Base-by-base conservation (phyloP, 2,888 invertebrate genomes). In the Microctonus hyperodae region DNA sequence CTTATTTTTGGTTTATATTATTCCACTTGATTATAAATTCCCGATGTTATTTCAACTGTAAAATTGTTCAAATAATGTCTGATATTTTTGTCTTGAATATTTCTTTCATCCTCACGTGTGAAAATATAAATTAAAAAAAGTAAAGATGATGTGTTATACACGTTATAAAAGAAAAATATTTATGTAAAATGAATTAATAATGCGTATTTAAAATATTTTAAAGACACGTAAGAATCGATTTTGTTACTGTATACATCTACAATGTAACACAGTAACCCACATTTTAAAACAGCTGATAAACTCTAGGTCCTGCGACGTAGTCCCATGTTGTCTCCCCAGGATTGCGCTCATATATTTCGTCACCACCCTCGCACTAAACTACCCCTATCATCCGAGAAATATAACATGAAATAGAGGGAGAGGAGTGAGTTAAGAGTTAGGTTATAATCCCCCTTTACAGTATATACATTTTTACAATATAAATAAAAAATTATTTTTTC, bases 201-300 rank as follows among this genome's bases (percentile, higher is more conserved):
- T 20, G n/a, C 23, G 40, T n/a, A 40, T 13, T 59, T 28, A 13
- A 7, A 25, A 48, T 10, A 28, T 60, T 50, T 50, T 22, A 60
- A 48, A 31, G 31, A 31, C 33, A 60, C 16, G 11, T 40, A 16
- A 55, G 48, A 66, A 67, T 67, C 62, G 57, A 67, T 67, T 62
- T 57, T 33, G 7, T 44, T n/a, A n/a, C 4, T 7, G 5, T n/a
- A 20, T 16, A 44, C 6, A 44, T n/a, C 37, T 37, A 37, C 3
- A 37, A 37, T 3, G 57, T 35, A 51, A 37, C 28, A 57, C 40
- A 62, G 62, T 81, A 79, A 81, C 80, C 80, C 72, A 81, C 73
- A 81, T 81, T 76, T n/a, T 77, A 67, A 75, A 80, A 79, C 82
- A 81, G 81, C 81, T 81, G 80, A 78, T 75, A 60, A 56, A 50